A percentile compares a stretch with the other conserved stretches of the same genome.
These are phyloP conservation scores for Muschampia plurimacula DNA, from an alignment of 2,888 invertebrate species.

Conservation along the genomic window DNA sequence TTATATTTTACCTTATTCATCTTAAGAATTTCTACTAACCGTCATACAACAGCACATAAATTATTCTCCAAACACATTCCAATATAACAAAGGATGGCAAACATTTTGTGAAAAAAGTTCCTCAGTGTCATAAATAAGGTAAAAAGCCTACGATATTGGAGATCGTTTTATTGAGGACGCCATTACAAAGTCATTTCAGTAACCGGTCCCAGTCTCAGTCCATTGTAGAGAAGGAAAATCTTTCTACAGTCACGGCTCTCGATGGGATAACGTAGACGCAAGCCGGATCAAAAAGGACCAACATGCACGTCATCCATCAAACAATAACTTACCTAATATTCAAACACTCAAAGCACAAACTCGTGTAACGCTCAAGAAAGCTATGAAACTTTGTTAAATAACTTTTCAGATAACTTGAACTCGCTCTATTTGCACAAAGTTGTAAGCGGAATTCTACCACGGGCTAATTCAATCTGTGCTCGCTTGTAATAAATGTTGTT, in stretches of 20 bases:
- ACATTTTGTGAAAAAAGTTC: conserved; percentile 44
- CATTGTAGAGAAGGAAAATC: conserved; percentile 85
- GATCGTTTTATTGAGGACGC: conserved; percentile 76
- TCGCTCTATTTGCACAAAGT: conserved; percentile 82
- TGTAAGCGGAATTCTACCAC: conserved; percentile 80
- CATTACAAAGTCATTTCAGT: conserved; percentile 83
- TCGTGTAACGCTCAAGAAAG: conserved; percentile 75
- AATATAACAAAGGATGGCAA: conserved; percentile 24
- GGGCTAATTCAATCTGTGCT: conserved; percentile 83
- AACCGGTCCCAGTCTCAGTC: conserved; percentile 78
- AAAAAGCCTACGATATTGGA: conserved; percentile 73
- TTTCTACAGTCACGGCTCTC: conserved; percentile 86
- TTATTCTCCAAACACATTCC: conserved; percentile 14
- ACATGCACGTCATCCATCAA: conserved; percentile 59
- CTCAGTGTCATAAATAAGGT: conserved; percentile 67
- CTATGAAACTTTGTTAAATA: conserved; percentile 86
- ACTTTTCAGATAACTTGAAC: conserved; percentile 86
- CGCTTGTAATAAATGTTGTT: conserved; percentile 85
- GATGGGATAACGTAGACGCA: conserved; percentile 82
- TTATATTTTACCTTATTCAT: background rate
- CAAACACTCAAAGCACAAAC: conserved; percentile 69
- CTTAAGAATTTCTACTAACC: background rate
- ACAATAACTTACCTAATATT: conserved; percentile 74
- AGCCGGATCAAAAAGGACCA: conserved; percentile 63
- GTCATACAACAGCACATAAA: conserved; percentile 10